Base-by-base conservation (phyloP, 2,888 invertebrate genomes). In the Drosophila dives region DNA sequence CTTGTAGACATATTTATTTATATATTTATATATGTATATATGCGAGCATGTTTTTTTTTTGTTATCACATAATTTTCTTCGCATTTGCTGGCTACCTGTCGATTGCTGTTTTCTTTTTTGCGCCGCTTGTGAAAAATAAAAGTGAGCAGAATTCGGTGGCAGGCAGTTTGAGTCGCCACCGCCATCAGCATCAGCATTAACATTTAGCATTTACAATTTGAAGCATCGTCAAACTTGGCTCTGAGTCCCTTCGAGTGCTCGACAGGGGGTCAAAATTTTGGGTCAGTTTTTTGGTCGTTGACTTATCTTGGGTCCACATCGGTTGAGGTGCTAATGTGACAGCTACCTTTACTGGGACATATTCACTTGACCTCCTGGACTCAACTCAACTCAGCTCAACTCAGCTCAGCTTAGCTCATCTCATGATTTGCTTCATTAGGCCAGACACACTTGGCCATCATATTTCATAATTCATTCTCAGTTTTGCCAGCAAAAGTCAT, bases 281-380 rank as follows among this genome's bases (percentile, higher is more conserved):
- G 77, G 85, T 75, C 75, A 70, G 74, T 60, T 60, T 29, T 20
- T n/a, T 29, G 56, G 83, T 86, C 89, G 81, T 88, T 90, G 88
- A 83, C 81, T 83, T 86, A 90, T 90, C 86, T 90, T 6, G 90
- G 80, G 86, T 70, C 86, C 72, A 86, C 75, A 86, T 88, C 88
- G 83, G 75, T 67, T 73, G 63, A 90, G 90, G 86, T 87, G 86
- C 89, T 87, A 87, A 87, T 90, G 89, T 90, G 86, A 89, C 86
- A 87, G 86, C 90, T 84, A 87, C 90, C 84, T 75, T 82, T 83
- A 67, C 77, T 69, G 64, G 55, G 45, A 64, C 73, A 64, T 38
- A 48, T 68, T 58, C 58, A 68, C 63, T 64, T 50, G 55, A 38
- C 62, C 68, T n/a, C 55, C 50, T 51, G 42, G 64, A 32, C 50